A percentile compares a stretch with the other conserved stretches of the same genome.
Conservation (phyloP, 2,888 invertebrate genomes). For the Notodonta dromedarius region DNA sequence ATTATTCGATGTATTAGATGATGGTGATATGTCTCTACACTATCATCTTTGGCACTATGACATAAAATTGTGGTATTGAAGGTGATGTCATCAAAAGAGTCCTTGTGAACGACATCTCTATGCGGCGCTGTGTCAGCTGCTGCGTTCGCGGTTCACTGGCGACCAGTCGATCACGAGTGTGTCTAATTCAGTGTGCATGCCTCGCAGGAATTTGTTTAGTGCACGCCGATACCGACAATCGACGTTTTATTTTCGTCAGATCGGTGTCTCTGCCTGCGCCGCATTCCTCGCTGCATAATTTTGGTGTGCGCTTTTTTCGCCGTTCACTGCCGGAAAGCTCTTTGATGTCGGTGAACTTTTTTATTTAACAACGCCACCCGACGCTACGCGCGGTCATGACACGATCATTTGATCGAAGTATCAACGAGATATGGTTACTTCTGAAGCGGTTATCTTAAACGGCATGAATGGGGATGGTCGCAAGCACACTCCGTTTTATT, state of each 20-base stretch:
- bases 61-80: not conserved
- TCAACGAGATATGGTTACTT: slow-evolving; percentile 38
- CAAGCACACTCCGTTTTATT: slow-evolving; percentile 64
- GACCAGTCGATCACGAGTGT: slow-evolving; percentile 74
- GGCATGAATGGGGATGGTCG: slow-evolving; percentile 43
- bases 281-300: slow-evolving; percentile 66
- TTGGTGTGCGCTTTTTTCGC: slow-evolving; percentile 63
- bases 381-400: slow-evolving; percentile 31
- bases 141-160: slow-evolving; percentile 63
- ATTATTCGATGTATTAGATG: not conserved
- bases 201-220: slow-evolving; percentile 79
- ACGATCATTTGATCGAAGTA: slow-evolving; percentile 30
- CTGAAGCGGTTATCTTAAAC: slow-evolving; percentile 40
- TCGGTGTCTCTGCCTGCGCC: slow-evolving; percentile 65
- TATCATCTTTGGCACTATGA: not conserved
- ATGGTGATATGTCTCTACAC: not conserved
- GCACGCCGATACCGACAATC: slow-evolving; percentile 69
- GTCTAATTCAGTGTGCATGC: slow-evolving; percentile 79
- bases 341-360: slow-evolving; percentile 54
- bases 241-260: slow-evolving; percentile 77
- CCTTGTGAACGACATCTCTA: slow-evolving; percentile 25
- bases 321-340: slow-evolving; percentile 51
- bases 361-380: slow-evolving; percentile 29
- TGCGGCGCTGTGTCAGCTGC: slow-evolving; percentile 39
- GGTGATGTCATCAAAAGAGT: not conserved